Evolutionary conservation across 2,113 vertebrate species (phyloP).

Genomic region (Herpetotheres cachinnans): DNA sequence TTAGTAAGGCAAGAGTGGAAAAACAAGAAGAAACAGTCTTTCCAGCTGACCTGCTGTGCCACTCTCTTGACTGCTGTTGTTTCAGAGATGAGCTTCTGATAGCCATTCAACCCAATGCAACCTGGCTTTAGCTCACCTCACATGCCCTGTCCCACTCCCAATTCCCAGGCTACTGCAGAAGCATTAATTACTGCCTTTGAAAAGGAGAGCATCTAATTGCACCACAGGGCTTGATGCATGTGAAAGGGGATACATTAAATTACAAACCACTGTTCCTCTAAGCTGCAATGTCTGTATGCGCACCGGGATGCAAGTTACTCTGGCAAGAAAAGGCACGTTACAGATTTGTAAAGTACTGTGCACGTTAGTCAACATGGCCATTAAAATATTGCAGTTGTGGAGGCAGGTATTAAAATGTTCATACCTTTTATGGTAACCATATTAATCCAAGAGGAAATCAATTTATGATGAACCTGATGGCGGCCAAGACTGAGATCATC

Average conservation of each 20-base stretch:
- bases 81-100: conserved; percentile 3
- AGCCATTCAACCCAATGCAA: background rate
- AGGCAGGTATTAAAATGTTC: background rate
- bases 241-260: background rate
- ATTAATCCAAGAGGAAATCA: background rate
- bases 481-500: background rate
- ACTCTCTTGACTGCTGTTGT: background rate
- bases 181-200: background rate
- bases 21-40: conserved; percentile 27
- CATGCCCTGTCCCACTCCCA: background rate
- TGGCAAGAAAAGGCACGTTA: conserved; percentile 8
- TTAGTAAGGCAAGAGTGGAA: background rate
- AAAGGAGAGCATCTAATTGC: conserved; percentile 7
- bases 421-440: background rate
- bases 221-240: background rate
- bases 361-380: background rate
- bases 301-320: background rate
- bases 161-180: background rate
- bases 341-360: background rate
- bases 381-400: background rate
- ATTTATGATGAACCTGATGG: background rate
- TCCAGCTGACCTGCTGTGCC: background rate
- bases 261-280: background rate
- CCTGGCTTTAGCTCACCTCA: background rate
- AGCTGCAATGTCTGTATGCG: background rate